Evolutionary conservation across 2,113 vertebrate species (phyloP), one percentile per base, ranked within the genome.

Genomic region (Paedocypris sp.): DNA sequence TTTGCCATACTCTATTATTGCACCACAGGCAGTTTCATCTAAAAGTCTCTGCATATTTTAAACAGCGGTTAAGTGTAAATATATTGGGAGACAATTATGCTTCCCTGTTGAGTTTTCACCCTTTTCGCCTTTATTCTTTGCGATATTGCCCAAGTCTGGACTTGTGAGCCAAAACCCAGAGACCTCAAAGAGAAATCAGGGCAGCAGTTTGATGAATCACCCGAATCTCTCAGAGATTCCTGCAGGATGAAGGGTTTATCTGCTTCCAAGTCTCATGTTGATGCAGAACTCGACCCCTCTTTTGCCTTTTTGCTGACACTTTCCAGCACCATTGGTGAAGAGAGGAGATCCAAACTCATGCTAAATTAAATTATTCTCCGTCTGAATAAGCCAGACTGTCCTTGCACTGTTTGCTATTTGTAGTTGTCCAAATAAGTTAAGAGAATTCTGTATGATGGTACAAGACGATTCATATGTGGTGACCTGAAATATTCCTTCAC

Each of bases 241-340:
- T 79, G 39, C 33, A 73, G 76, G 78, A 76, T 73, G 26, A 64
- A 57, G 67, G 72, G 69, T 76, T 76, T 74, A 75, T 80, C 73
- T 73, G 67, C 73, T 71, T 73, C 63, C 67, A 75, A 78, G 75
- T 79, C 71, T 81, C 42, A 48, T 83, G 83, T 85, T 82, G 82
- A 86, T 86, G 77, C 67, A 73, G 81, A 82, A 77, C 77, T 70
- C 81, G 82, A 87, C 85, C 83, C 77, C 75, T 49, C 46, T 71
- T 67, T 64, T 54, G 25, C 19, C 28, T 38, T 36, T 38, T 47
- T 57, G 12, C 25, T 43, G 28, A 72, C 15, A 25, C 35, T 6
- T 15, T 18, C 12, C 59, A 67, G 79, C 76, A 75, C 75, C 74
- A 74, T 75, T 15, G 42, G 59, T 31, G 16, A 9, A 32, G 32